Conservation (phyloP, 1,140 invertebrate genomes). For the Rhizoglyphus robini region DNA sequence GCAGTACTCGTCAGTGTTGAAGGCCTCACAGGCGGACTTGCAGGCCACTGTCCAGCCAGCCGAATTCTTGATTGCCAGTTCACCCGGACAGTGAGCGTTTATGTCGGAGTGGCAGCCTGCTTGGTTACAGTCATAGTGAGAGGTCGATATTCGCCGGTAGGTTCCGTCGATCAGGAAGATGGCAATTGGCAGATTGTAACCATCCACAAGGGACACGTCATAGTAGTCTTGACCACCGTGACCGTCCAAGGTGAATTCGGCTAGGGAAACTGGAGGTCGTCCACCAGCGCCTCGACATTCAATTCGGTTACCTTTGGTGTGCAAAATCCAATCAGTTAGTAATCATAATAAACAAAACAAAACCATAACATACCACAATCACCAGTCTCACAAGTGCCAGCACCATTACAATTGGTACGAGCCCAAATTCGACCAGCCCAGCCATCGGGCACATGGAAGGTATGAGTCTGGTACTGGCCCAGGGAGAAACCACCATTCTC, state of each 20-base stretch:
- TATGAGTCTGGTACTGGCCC: constrained; percentile 29
- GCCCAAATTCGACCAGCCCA: no score
- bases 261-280: constrained; percentile 28
- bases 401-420: no score
- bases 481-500: constrained; percentile 29
- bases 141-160: constrained; percentile 29
- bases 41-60: neutral
- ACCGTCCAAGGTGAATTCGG: no score
- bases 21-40: no score
- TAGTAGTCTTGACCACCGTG: no score
- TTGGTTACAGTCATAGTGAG: constrained; percentile 27
- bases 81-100: no score
- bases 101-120: constrained; percentile 32
- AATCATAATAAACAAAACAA: no score
- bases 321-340: no score
- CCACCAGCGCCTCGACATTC: constrained; percentile 21
- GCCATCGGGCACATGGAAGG: constrained; percentile 17
- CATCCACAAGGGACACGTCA: no score
- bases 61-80: neutral
- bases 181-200: no score
- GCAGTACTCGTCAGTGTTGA: no score
- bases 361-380: constrained; percentile 29
- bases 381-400: no score
- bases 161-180: constrained; percentile 31
- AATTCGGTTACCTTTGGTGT: constrained; percentile 11